phyloP scores from a whole-genome alignment of 2,797 vertebrate genomes.

The Gila robusta region DNA sequence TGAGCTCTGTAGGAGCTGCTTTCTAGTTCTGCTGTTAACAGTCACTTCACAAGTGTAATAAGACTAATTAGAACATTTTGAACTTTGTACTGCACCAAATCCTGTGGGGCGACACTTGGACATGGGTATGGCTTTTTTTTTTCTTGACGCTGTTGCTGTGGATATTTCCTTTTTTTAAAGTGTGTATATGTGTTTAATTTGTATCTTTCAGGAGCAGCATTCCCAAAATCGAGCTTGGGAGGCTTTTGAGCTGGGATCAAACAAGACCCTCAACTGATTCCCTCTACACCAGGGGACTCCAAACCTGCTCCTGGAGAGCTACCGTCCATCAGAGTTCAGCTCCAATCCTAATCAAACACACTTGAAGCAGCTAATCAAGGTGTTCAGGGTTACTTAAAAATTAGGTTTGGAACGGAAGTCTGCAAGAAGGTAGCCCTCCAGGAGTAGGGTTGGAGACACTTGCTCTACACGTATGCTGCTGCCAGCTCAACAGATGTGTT shows the following conservation, averaged over 20 bases:
- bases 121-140: neutral
- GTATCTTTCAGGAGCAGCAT: neutral
- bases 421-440: neutral
- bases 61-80: slow-evolving; percentile 20
- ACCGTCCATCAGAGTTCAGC: neutral
- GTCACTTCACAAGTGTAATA: slow-evolving; percentile 13
- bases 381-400: neutral
- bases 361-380: neutral
- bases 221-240: neutral
- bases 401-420: neutral
- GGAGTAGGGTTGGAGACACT: neutral
- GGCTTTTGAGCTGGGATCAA: neutral
- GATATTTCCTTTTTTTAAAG: slow-evolving; percentile 9
- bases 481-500: slow-evolving; percentile 32
- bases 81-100: neutral
- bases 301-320: neutral
- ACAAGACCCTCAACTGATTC: slow-evolving; percentile 9
- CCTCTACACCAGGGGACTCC: neutral
- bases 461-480: neutral
- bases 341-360: neutral
- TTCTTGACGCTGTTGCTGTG: neutral
- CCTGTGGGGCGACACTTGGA: neutral
- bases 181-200: slow-evolving; percentile 1
- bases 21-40: neutral
- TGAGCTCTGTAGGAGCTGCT: neutral